phyloP scores from a whole-genome alignment of 1,140 invertebrate species.

The Thaumetopoea pityocampa region DNA sequence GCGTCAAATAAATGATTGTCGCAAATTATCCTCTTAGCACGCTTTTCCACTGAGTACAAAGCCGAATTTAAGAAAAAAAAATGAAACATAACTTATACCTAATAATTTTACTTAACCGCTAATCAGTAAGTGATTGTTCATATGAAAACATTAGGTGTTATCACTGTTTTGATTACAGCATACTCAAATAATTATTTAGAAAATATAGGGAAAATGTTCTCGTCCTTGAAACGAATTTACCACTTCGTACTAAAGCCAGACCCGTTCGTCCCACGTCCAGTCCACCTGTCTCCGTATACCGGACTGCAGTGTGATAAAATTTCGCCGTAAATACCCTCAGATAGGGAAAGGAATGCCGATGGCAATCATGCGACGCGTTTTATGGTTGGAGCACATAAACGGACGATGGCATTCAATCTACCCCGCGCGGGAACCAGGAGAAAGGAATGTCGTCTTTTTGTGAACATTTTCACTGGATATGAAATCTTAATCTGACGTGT shows the following conservation, averaged over 20 bases:
- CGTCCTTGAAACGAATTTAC: slow-evolving; percentile 7
- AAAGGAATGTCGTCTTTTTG: slow-evolving; percentile 9
- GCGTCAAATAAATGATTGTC: too few species aligned
- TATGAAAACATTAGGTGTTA: too few species aligned
- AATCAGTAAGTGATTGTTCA: too few species aligned
- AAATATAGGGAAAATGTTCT: too few species aligned
- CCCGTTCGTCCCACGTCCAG: slow-evolving; percentile 17
- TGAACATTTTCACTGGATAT: slow-evolving; percentile 5
- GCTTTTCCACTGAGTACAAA: too few species aligned
- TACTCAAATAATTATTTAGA: too few species aligned
- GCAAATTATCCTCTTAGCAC: too few species aligned
- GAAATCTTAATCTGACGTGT: slow-evolving; percentile 7
- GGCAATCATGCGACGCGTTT: slow-evolving; percentile 23
- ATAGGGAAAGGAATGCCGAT: slow-evolving; percentile 23
- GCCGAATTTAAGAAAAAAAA: too few species aligned
- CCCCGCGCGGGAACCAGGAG: slow-evolving; percentile 7
- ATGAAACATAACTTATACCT: too few species aligned
- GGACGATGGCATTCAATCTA: slow-evolving; percentile 20
- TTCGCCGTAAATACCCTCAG: slow-evolving; percentile 24
- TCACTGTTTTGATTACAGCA: too few species aligned
- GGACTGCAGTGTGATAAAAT: slow-evolving; percentile 25
- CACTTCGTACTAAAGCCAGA: slow-evolving; percentile 3
- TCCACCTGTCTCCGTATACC: slow-evolving; percentile 18
- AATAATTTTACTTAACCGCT: too few species aligned
- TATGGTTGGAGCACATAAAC: slow-evolving; percentile 20